A percentile compares a stretch with the other conserved stretches of the same genome.
phyloP scores from a whole-genome alignment of 2,113 vertebrate genomes.

The Meles meles region DNA sequence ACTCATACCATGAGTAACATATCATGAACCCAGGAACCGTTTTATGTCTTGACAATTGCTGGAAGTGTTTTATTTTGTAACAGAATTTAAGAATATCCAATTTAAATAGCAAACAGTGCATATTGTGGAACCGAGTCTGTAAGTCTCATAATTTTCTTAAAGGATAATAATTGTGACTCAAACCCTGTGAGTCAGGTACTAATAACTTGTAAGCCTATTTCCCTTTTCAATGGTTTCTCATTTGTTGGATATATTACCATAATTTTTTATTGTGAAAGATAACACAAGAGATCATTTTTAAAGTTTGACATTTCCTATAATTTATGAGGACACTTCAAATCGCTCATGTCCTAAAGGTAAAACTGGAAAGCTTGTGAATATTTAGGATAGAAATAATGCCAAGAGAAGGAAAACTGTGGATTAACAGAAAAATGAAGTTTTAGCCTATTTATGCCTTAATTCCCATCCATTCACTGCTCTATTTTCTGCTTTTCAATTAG shows the following conservation, averaged over 20 bases:
- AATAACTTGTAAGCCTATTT: neutral
- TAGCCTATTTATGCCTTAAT: neutral
- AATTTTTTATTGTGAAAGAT: neutral
- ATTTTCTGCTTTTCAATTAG: neutral
- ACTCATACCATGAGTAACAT: conserved; percentile 4
- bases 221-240: neutral
- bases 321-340: neutral
- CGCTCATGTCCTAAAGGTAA: neutral
- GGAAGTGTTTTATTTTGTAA: conserved; percentile 65
- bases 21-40: neutral
- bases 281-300: neutral
- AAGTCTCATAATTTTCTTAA: neutral
- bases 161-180: neutral
- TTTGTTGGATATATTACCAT: neutral
- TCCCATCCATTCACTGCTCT: neutral
- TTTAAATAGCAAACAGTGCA: conserved; percentile 12
- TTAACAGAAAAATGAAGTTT: neutral
- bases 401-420: neutral
- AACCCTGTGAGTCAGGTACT: neutral
- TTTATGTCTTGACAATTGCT: conserved; percentile 66
- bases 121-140: neutral
- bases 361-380: neutral
- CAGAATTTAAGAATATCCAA: conserved; percentile 33
- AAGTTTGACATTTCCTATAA: neutral
- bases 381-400: neutral